Evolutionary conservation across 2,888 invertebrate genomes (phyloP), one percentile per base, ranked within the genome.

Genomic region (Epinotia demarniana): DNA sequence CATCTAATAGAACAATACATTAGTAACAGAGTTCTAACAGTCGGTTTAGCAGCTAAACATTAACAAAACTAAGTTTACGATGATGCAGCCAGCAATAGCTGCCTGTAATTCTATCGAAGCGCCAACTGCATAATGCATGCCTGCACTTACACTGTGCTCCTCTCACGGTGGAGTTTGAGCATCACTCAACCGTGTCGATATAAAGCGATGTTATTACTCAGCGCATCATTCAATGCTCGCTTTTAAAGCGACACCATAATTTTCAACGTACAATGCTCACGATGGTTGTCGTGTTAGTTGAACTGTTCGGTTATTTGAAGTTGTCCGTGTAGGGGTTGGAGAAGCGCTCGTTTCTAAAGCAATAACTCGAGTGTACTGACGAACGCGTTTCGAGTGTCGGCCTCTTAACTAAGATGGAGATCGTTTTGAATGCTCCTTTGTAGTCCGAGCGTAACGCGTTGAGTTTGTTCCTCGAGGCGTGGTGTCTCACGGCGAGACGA

Each of bases 341-440:
- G 86, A 86, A 84, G 85, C 84, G 86, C 85, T 88, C 87, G 88
- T 89, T 89, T 85, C 86, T 83, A 89, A 88, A 89, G 90, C 81
- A 84, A 83, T 89, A 89, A 87, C 90, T 89, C 84, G 86, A 92
- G 90, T 89, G 89, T 87, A 87, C 90, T 90, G 92, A 91, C 89
- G 90, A 88, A 89, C 89, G 90, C 89, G 87, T 85, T 88, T 87
- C 85, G 82, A 90, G 91, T 88, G 89, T 86, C 87, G 82, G 84
- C 88, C 87, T 84, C 89, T 89, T 87, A 86, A 89, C 87, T 89
- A 87, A 87, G 88, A 85, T 81, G 82, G 80, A 85, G 83, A 90
- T 90, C 88, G 85, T 86, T 89, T 87, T 87, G 89, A 89, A 90
- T 87, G 87, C 86, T 88, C 85, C 86, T 90, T 89, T 88, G 88